Evolutionary conservation across 2,797 vertebrate species (phyloP), one percentile per base, ranked within the genome.

Genomic region (Syngnathus acus): DNA sequence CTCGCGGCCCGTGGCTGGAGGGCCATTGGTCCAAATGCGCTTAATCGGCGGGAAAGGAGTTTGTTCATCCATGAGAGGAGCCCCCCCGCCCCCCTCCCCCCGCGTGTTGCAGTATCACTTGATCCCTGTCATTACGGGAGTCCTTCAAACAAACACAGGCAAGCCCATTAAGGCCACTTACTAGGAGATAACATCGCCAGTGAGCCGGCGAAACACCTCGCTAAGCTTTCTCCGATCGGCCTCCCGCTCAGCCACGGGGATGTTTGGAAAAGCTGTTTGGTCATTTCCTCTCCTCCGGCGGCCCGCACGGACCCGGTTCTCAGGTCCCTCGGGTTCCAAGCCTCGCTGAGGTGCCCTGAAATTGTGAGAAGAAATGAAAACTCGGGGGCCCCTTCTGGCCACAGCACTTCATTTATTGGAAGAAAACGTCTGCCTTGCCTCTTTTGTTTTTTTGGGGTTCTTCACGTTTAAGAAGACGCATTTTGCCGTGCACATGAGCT

Each of bases 151-250:
- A 92, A 92, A 91, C 87, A 88, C 83, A 86, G 89, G 84, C 86
- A 90, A 89, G 87, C 84, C 90, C 85, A 89, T 91, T 91, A 90
- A 84, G 86, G 82, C 88, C 86, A 89, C 90, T 90, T 89, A 87
- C 81, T 79, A 70, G 83, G 81, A 87, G 89, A 92, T 91, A 92
- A 87, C 89, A 90, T 91, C 89, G 64, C 78, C 76, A 82, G 84
- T 88, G 84, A 89, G 86, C 86, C 86, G 26, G 86, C 88, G 81
- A 88, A 89, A 90, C 81, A 84, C 89, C 83, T 86, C 84, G 71
- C 72, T 83, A 86, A 88, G 86, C 87, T 88, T 86, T 85, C 72
- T 78, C 86, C 88, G 82, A 87, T 89, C 84, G 87, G 87, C 82
- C 80, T 78, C 77, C 79, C 78, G 82, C 68, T 74, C 81, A 75